Evolutionary conservation across 2,888 invertebrate species (phyloP), one percentile per base, ranked within the genome.

Genomic region (Torymus aiolomorphi): DNA sequence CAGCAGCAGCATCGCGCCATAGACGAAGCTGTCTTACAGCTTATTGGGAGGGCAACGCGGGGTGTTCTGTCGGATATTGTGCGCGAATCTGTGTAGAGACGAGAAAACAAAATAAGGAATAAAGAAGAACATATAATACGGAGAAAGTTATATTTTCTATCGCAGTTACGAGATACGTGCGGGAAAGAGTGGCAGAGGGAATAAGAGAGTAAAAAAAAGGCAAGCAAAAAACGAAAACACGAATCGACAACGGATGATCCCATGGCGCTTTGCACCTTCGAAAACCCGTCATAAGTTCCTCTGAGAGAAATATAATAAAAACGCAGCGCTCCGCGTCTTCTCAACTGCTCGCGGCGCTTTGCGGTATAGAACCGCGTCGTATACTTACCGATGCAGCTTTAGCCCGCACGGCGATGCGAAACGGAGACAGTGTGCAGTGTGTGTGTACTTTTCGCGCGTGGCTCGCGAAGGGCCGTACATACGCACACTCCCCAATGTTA

Each of bases 91-190:
- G 42, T 42, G 42, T 8, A 42, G 52, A 24, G n/a, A n/a, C n/a
- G 13, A 24, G 24, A 20, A 24, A 54, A 56, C 11, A 18, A n/a
- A 18, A 49, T 56, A 24, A 0, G 62, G 42, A 72, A n/a, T 52
- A n/a, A 56, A 42, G n/a, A 18, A 14, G 20, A 20, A 20, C 24
- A 10, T 59, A 73, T 56, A 65, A 75, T 18, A 61, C 67, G 18
- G 42, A 70, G 63, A 75, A 66, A 76, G 71, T 76, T 74, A 76
- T 74, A 82, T 71, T 75, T 78, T 78, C 75, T 81, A 78, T 77
- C 54, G 71, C 73, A 57, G 74, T 67, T 61, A 69, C 14, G 12
- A 49, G 49, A 63, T 18, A 42, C 42, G 42, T 10, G 42, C 8
- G 8, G 8, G 42, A 42, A 42, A 42, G 42, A 42, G 42, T 42